These are phyloP conservation scores for Psilopsiagon aurifrons DNA, from an alignment of 2,113 vertebrate species.

Conservation along the genomic window DNA sequence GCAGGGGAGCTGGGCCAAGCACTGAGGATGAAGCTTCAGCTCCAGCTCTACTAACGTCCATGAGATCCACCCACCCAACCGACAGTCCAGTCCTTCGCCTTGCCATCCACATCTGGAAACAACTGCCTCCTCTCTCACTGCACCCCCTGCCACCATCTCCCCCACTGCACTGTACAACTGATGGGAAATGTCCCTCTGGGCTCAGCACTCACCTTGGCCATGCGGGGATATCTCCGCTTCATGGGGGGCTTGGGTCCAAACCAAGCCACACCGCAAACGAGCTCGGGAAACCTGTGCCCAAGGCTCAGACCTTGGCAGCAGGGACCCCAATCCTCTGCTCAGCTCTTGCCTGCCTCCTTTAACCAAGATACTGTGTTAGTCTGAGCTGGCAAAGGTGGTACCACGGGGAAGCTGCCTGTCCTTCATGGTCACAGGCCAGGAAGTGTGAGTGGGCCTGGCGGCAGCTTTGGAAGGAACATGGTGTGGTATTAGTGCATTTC, in stretches of 20 bases:
- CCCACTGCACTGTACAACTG: neutral
- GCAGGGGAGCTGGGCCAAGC: conserved; percentile 82
- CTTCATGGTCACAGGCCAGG: neutral
- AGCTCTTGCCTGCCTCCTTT: neutral
- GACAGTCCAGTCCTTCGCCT: neutral
- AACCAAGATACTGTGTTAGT: neutral
- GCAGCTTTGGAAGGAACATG: neutral
- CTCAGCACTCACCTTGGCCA: neutral
- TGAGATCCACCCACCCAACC: neutral
- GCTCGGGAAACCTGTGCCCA: neutral
- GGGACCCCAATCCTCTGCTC: neutral
- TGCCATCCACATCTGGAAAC: conserved; percentile 7
- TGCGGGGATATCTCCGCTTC: neutral
- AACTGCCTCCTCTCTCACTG: conserved; percentile 33
- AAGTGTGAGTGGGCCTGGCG: neutral
- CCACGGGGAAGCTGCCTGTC: neutral
- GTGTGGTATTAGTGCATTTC: neutral
- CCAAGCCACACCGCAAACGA: neutral
- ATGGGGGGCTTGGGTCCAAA: neutral
- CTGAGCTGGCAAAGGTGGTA: neutral
- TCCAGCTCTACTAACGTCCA: conserved; percentile 86
- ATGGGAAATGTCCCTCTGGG: neutral
- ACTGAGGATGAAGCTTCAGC: conserved; percentile 87
- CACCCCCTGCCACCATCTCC: conserved; percentile 21
- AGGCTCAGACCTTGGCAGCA: neutral